Evolutionary conservation across 2,797 vertebrate genomes (phyloP).

Genomic region (Enteromius paludinosus): DNA sequence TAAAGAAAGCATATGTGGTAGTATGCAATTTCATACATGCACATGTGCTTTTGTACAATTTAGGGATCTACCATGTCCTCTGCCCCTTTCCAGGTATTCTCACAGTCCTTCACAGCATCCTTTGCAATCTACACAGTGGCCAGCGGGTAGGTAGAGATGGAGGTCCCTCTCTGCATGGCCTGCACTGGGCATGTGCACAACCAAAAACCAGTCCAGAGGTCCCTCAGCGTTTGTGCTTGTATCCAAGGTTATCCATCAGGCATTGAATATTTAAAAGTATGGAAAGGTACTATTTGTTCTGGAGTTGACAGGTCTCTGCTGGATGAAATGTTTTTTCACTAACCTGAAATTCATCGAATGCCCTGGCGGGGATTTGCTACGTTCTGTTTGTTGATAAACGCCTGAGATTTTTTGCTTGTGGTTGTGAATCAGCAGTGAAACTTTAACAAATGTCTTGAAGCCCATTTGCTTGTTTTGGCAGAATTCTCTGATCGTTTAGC

Average conservation of each 20-base stretch:
- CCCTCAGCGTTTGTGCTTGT: constrained; percentile 58
- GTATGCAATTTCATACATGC: constrained; percentile 30
- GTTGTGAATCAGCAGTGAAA: constrained; percentile 50
- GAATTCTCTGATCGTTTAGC: constrained; percentile 35
- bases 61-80: constrained; percentile 72
- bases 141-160: constrained; percentile 82
- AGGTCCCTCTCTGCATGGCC: constrained; percentile 80
- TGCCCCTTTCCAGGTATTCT: constrained; percentile 84
- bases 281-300: constrained; percentile 22
- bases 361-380: constrained; percentile 21
- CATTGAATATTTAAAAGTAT: constrained; percentile 33
- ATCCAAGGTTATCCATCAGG: constrained; percentile 39
- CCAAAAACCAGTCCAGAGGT: constrained; percentile 61
- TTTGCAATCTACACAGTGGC: constrained; percentile 84
- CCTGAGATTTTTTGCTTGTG: constrained; percentile 34
- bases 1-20: constrained; percentile 1
- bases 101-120: constrained; percentile 85
- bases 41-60: constrained; percentile 44
- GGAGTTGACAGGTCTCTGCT: constrained; percentile 27
- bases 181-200: constrained; percentile 78
- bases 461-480: constrained; percentile 64
- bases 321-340: constrained; percentile 9
- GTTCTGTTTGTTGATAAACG: constrained; percentile 30
- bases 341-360: constrained; percentile 39
- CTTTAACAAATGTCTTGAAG: constrained; percentile 66